Conservation (phyloP, 2,888 invertebrate species). For the Vannuccia rotundouncinata region DNA sequence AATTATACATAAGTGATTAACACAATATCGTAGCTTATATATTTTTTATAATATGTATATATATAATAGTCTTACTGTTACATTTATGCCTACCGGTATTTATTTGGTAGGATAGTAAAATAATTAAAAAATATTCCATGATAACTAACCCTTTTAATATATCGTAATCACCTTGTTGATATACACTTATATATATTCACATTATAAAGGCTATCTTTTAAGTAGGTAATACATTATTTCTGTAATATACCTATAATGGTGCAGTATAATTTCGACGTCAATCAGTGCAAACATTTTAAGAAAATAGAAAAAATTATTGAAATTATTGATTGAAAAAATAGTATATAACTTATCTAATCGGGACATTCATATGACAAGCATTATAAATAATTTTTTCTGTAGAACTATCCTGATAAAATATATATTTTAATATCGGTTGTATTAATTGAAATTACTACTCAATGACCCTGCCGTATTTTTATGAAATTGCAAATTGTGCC, state of each 20-base stretch:
- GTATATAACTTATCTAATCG: neutral
- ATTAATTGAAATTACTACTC: no score
- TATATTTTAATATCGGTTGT: no score
- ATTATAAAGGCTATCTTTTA: neutral
- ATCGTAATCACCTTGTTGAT: neutral
- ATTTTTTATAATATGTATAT: neutral
- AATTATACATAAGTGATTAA: neutral
- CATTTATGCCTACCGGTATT: conserved; percentile 5
- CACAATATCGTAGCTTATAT: neutral
- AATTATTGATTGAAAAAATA: conserved; percentile 1
- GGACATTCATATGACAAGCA: no score
- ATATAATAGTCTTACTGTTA: conserved; percentile 9
- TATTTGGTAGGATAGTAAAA: neutral
- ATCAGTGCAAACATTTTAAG: conserved; percentile 1
- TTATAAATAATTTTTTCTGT: no score
- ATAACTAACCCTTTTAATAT: neutral
- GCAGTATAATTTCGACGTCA: neutral
- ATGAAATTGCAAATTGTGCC: no score
- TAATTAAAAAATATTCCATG: conserved; percentile 12
- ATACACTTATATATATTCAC: neutral
- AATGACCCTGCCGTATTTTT: no score
- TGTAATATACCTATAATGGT: conserved; percentile 1
- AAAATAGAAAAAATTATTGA: no score
- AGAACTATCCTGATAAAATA: no score
- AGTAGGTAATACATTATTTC: conserved; percentile 22